These are phyloP conservation scores for Spodoptera littoralis DNA, from an alignment of 2,888 invertebrate species.

Conservation along the genomic window DNA sequence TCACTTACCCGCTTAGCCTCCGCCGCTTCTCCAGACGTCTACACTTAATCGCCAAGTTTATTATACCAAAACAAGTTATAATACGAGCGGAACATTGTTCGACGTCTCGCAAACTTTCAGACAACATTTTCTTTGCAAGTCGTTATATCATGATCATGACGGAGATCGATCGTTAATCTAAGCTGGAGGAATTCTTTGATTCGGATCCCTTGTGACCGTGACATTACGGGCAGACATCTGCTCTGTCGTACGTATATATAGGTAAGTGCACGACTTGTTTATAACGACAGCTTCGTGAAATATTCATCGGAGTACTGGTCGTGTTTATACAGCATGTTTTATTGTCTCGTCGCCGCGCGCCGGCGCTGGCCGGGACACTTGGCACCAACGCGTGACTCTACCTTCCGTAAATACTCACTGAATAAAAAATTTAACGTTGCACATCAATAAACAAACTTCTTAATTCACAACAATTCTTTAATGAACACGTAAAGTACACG, in stretches of 20 bases:
- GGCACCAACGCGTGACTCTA: not conserved
- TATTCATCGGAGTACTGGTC: conserved; percentile 46
- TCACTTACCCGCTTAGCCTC: conserved; percentile 57
- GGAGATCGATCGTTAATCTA: conserved; percentile 27
- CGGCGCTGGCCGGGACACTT: conserved; percentile 2
- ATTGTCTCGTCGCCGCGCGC: conserved; percentile 1
- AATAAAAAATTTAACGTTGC: conserved; percentile 1
- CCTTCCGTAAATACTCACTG: not conserved
- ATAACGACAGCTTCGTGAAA: conserved; percentile 52
- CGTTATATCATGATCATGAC: conserved; percentile 7
- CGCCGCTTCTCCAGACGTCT: conserved; percentile 39
- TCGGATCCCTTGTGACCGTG: conserved; percentile 8
- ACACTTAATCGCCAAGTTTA: conserved; percentile 52
- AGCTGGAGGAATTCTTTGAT: conserved; percentile 21
- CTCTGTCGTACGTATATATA: not conserved
- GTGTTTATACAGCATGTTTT: conserved; percentile 32
- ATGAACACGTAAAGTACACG: too few species aligned
- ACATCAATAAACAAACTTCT: not conserved
- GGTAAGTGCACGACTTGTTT: conserved; percentile 7
- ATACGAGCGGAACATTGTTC: conserved; percentile 26
- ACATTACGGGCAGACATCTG: conserved; percentile 21
- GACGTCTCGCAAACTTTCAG: conserved; percentile 17
- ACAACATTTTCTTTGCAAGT: conserved; percentile 20
- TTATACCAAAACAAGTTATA: conserved; percentile 35
- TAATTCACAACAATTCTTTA: too few species aligned